Conservation (phyloP, 2,888 invertebrate genomes). For the Sturmia bella region DNA sequence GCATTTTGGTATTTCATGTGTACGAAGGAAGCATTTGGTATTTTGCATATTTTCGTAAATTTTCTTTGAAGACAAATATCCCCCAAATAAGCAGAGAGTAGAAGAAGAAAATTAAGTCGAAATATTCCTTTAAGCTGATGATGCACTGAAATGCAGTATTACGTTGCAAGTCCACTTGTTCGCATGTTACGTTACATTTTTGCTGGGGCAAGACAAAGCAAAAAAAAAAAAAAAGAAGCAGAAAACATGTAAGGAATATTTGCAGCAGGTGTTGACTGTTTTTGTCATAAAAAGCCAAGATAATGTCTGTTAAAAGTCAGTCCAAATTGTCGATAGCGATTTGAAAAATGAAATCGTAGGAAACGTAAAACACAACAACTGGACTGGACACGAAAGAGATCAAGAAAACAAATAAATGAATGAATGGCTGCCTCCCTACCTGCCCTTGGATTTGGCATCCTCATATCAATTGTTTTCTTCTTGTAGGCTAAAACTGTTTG, state of each 20-base stretch:
- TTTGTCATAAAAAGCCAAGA: conserved; percentile 62
- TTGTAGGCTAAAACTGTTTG: conserved; percentile 21
- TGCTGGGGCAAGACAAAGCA: neutral
- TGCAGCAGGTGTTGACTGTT: conserved; percentile 65
- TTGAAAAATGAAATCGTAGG: neutral
- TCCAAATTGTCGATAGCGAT: conserved; percentile 50
- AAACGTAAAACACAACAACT: neutral
- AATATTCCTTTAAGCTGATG: conserved; percentile 41
- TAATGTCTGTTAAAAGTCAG: conserved; percentile 65
- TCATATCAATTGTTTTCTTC: conserved; percentile 24
- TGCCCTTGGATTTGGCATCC: conserved; percentile 53
- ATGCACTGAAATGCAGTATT: conserved; percentile 33
- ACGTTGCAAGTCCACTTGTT: conserved; percentile 35
- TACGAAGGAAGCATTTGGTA: conserved; percentile 29
- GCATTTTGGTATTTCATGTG: conserved; percentile 36
- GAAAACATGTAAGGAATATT: conserved; percentile 6
- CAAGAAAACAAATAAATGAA: conserved; percentile 43
- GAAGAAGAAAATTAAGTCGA: conserved; percentile 40
- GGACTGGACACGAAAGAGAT: conserved; percentile 11
- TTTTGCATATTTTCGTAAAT: conserved; percentile 52
- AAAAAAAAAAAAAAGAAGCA: conserved; percentile 10
- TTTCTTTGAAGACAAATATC: conserved; percentile 39
- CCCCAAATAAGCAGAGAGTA: conserved; percentile 7
- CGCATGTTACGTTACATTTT: neutral
- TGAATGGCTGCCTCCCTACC: conserved; percentile 31